Evolutionary conservation across 2,113 vertebrate species (phyloP).

Genomic region (Baryphthengus martii): DNA sequence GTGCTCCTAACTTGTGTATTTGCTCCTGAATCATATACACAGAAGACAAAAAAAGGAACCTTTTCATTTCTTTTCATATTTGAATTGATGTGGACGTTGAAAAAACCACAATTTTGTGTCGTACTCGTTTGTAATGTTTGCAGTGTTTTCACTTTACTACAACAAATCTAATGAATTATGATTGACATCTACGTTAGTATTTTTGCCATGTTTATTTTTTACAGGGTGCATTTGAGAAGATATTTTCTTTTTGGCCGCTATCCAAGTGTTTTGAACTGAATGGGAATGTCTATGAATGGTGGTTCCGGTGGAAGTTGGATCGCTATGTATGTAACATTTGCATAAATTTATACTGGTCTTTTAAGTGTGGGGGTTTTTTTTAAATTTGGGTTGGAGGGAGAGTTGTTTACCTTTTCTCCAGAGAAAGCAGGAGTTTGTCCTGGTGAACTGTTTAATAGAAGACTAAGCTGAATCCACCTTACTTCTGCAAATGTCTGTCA

Average conservation of each 20-base stretch:
- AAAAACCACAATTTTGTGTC: neutral
- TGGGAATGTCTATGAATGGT: slow-evolving; percentile 95
- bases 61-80: neutral
- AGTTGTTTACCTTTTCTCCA: neutral
- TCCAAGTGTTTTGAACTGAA: slow-evolving; percentile 92
- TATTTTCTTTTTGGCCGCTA: slow-evolving; percentile 94
- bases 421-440: neutral
- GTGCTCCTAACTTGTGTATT: neutral
- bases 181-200: neutral
- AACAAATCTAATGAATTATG: neutral
- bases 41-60: neutral
- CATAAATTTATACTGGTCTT: neutral
- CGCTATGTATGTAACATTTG: slow-evolving; percentile 83
- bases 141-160: neutral
- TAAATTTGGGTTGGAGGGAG: neutral
- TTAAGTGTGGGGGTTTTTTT: neutral
- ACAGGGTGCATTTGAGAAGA: slow-evolving; percentile 89
- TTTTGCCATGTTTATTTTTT: slow-evolving; percentile 9
- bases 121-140: neutral
- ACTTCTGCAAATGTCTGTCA: neutral
- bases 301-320: slow-evolving; percentile 97
- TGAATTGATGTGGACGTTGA: neutral
- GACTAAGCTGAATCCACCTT: neutral
- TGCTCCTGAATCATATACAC: neutral
- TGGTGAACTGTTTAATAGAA: neutral